Evolutionary conservation across 2,888 invertebrate species (phyloP).

Genomic region (Muschampia plurimacula): DNA sequence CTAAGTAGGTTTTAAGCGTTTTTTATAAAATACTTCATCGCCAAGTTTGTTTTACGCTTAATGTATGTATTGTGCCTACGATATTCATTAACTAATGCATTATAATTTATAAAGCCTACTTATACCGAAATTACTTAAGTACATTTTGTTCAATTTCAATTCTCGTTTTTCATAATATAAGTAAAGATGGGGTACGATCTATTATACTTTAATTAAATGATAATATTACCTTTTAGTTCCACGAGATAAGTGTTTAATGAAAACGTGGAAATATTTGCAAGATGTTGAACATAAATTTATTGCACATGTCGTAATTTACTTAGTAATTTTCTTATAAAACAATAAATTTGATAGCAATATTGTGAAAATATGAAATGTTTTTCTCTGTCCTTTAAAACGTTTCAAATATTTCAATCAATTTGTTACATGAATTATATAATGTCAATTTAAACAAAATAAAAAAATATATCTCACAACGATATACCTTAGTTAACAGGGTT

Average conservation of each 20-base stretch:
- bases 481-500: background rate
- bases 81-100: conserved; percentile 76
- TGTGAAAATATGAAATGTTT: background rate
- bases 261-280: conserved; percentile 40
- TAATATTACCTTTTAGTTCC: conserved; percentile 70
- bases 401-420: too few relatives aligned
- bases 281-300: conserved; percentile 8
- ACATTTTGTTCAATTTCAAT: conserved; percentile 82
- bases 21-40: conserved; percentile 75
- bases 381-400: background rate
- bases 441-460: background rate
- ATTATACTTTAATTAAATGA: conserved; percentile 50
- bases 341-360: background rate
- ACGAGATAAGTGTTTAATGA: conserved; percentile 61
- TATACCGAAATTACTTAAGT: conserved; percentile 83
- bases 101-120: conserved; percentile 85
- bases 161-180: conserved; percentile 68
- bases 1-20: conserved; percentile 77
- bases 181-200: conserved; percentile 57
- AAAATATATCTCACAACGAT: background rate
- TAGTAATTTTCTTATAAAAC: background rate
- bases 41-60: conserved; percentile 70
- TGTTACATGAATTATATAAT: too few relatives aligned
- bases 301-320: conserved; percentile 1
- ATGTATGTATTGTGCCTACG: conserved; percentile 74